Conservation (phyloP, 2,113 vertebrate species). For the Passer domesticus region DNA sequence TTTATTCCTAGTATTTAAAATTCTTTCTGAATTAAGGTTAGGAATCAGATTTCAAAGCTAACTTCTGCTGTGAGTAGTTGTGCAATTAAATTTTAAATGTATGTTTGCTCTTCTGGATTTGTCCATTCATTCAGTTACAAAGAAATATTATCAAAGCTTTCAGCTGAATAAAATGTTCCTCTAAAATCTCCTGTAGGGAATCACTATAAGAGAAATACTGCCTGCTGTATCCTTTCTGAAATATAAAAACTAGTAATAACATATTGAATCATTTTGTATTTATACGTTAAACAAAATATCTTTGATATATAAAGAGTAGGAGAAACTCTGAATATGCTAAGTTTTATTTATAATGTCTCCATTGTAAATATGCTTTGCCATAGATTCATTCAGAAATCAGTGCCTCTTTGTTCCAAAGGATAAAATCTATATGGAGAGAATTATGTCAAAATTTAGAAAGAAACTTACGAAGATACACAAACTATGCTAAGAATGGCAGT, state of each 20-base stretch:
- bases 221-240: background rate
- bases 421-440: background rate
- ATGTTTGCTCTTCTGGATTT: background rate
- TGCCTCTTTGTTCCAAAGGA: background rate
- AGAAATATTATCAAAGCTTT: conserved; percentile 15
- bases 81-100: background rate
- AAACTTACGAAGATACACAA: background rate
- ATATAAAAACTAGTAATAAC: background rate
- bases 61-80: background rate
- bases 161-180: background rate
- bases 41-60: background rate
- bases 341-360: background rate
- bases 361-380: background rate
- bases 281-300: background rate
- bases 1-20: background rate
- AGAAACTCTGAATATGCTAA: background rate
- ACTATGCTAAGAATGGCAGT: background rate
- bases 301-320: background rate
- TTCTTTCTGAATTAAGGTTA: background rate
- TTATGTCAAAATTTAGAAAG: background rate
- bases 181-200: background rate
- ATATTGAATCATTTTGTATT: background rate
- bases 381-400: background rate
- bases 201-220: background rate
- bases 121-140: background rate